Evolutionary conservation across 2,888 invertebrate genomes (phyloP).

Genomic region (Hydroisotoma schaefferi): DNA sequence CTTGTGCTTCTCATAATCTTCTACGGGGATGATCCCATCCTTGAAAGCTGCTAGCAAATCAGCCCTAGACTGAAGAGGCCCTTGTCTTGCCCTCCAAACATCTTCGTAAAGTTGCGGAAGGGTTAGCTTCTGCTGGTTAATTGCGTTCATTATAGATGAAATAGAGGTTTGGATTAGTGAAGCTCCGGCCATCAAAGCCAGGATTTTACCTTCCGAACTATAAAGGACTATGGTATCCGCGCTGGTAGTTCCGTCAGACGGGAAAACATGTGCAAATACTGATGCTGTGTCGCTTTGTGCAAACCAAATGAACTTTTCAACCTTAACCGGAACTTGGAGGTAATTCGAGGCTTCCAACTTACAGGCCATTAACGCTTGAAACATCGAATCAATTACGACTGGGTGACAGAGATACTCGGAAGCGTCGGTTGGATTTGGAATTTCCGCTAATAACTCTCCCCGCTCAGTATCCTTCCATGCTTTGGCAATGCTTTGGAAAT

Average conservation of each 20-base stretch:
- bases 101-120: background rate
- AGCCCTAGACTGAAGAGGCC: background rate
- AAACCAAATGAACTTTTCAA: slow-evolving; percentile 5
- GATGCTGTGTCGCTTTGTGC: background rate
- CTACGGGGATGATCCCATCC: background rate
- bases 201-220: background rate
- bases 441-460: slow-evolving; percentile 25
- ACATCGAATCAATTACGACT: background rate
- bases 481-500: slow-evolving; percentile 23
- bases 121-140: slow-evolving; percentile 11
- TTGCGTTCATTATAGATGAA: slow-evolving; percentile 2
- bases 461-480: slow-evolving; percentile 25
- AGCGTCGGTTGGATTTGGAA: too few relatives aligned
- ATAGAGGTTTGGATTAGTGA: slow-evolving; percentile 18
- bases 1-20: background rate
- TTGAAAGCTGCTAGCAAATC: background rate
- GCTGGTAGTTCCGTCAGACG: too few relatives aligned
- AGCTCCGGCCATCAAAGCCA: slow-evolving; percentile 11
- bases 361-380: background rate
- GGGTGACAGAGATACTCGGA: slow-evolving; percentile 13
- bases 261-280: background rate
- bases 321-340: background rate
- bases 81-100: background rate
- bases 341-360: background rate
- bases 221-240: too few relatives aligned